These are phyloP conservation scores for Dicerorhinus sumatrensis DNA, from an alignment of 2,113 vertebrate genomes.

Conservation along the genomic window DNA sequence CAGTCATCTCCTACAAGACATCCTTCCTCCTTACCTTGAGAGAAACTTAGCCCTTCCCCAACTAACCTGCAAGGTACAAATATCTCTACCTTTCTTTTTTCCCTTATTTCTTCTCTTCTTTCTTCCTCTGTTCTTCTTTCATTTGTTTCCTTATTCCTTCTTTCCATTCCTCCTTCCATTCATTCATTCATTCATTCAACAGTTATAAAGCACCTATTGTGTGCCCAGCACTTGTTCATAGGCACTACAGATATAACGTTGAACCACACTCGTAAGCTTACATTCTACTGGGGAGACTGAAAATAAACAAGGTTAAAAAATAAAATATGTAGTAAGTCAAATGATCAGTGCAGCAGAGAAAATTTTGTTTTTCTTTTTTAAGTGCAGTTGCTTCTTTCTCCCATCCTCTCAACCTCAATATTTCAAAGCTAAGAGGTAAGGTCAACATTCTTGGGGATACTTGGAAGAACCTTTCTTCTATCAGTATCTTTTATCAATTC, in stretches of 20 bases:
- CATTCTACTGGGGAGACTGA: background rate
- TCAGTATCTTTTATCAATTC: background rate
- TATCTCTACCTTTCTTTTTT: background rate
- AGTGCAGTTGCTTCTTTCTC: background rate
- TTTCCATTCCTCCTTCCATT: background rate
- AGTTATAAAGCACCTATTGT: background rate
- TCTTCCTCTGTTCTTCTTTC: background rate
- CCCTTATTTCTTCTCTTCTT: background rate
- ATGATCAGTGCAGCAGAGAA: background rate
- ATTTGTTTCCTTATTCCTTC: background rate
- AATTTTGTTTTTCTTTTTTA: background rate
- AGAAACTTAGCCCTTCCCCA: background rate
- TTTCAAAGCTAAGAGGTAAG: background rate
- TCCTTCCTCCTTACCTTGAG: background rate
- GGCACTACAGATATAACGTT: background rate
- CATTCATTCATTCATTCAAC: background rate
- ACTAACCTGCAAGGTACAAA: rapidly evolving
- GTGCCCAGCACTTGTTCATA: background rate
- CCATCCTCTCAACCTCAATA: background rate
- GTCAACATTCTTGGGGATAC: background rate
- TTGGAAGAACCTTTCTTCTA: background rate
- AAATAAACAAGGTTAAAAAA: background rate
- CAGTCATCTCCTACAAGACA: background rate
- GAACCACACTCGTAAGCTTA: background rate
- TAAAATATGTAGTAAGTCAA: background rate